Base-by-base conservation (phyloP, 2,113 vertebrate species). In the Etheostoma spectabile region DNA sequence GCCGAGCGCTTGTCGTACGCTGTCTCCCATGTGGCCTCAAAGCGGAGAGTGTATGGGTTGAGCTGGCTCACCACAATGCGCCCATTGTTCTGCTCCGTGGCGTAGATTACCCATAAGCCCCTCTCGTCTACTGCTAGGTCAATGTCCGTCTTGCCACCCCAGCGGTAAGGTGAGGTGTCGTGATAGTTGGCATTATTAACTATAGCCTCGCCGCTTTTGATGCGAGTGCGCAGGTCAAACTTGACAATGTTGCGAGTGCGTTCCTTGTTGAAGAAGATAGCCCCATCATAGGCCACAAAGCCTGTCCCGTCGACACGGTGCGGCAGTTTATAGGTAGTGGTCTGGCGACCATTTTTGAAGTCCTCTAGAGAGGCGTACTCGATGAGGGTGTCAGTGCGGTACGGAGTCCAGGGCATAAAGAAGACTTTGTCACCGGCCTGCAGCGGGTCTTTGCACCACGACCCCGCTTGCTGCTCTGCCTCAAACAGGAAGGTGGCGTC, bases 361-460 rank as follows among this genome's bases (percentile, higher is more conserved):
- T 99, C 98, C 87, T 97, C 97, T 71, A 99, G 87, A 3, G 98
- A 99, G 86, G 97, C 96, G 5, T 96, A 99, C 86, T 99, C 98
- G 66, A 98, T 97, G 82, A 99, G 95, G 10, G 96, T 99, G 94
- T 99, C 98, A 0, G 98, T 99, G 90, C 98, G 98, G 86, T 99
- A 99, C 0, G 98, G 98, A 38, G 98, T 99, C 98, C 98, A 99
- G 16, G 98, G 98, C 98, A 99, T 99, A 94, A 99, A 99, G 95
- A 98, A 99, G 90, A 99, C 98, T 95, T 99, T 99, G 95, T 99
- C 98, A 75, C 96, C 97, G 27, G 98, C 97, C 92, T 99, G 98
- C 65, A 99, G 96, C 14, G 98, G 98, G 91, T 99, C 98, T 94
- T 98, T 98, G 94, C 98, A 99, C 98, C 98, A 99, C 22, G 98